These are phyloP conservation scores for Dolichotis patagonum DNA, from an alignment of 2,113 vertebrate species.

Conservation along the genomic window DNA sequence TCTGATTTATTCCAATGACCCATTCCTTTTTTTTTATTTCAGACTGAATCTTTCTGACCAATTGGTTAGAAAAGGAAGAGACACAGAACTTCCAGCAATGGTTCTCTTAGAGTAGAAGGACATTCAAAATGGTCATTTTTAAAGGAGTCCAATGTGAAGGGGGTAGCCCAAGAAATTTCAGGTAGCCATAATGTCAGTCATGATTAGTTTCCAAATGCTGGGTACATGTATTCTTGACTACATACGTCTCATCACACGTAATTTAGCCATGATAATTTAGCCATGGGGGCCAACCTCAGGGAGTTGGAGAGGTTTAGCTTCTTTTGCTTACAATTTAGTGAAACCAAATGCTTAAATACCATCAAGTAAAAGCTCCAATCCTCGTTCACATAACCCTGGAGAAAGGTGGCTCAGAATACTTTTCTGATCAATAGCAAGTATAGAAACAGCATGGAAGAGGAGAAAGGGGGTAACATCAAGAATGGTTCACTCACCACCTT, in stretches of 20 bases:
- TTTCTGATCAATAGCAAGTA: neutral
- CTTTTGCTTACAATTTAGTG: neutral
- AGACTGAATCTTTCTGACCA: slow-evolving; percentile 48
- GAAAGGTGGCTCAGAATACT: neutral
- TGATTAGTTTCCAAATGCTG: neutral
- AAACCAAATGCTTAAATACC: neutral
- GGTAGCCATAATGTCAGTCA: neutral
- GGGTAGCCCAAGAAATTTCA: neutral
- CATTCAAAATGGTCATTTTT: neutral
- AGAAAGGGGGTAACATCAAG: neutral
- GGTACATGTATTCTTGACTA: too few relatives aligned
- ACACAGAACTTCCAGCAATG: neutral
- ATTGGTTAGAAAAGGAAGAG: slow-evolving; percentile 27
- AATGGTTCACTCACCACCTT: rapidly evolving
- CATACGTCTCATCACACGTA: neutral
- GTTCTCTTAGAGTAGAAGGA: neutral
- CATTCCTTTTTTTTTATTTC: slow-evolving; percentile 63
- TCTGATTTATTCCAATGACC: slow-evolving; percentile 80
- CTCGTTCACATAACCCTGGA: neutral
- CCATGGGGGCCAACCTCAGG: neutral
- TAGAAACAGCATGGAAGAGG: neutral
- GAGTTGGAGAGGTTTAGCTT: neutral
- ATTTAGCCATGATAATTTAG: too few relatives aligned
- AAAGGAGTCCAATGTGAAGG: neutral
- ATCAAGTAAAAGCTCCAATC: neutral